Percentiles rank a stretch among this genome's conserved stretches.
Conservation (phyloP, 2,888 invertebrate species). For the Lochmaea crataegi region DNA sequence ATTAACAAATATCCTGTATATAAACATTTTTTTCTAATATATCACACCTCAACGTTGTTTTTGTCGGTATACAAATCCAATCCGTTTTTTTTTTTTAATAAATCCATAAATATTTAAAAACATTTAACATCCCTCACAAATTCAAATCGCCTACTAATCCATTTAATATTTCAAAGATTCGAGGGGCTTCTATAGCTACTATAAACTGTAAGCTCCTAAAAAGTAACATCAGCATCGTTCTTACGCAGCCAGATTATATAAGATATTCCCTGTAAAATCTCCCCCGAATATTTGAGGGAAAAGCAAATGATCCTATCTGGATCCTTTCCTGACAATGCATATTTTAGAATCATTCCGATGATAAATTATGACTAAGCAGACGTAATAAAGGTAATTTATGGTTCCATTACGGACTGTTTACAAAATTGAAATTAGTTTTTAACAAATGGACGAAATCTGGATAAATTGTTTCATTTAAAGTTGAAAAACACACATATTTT, state of each 20-base stretch:
- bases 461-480: background rate
- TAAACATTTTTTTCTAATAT: too few relatives aligned
- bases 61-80: background rate
- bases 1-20: background rate
- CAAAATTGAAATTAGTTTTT: conserved; percentile 12
- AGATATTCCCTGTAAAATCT: conserved; percentile 28
- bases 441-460: background rate
- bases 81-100: background rate
- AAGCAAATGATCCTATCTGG: conserved; percentile 27
- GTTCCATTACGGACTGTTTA: conserved; percentile 26
- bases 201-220: conserved; percentile 5
- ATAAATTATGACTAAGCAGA: conserved; percentile 30
- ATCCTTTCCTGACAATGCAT: conserved; percentile 36
- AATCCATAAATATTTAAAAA: background rate
- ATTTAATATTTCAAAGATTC: conserved; percentile 7
- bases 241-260: conserved; percentile 25
- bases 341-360: conserved; percentile 33
- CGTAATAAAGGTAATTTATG: conserved; percentile 31
- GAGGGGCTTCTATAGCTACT: background rate
- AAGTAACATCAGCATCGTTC: conserved; percentile 11
- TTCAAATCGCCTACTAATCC: background rate
- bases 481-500: too few relatives aligned
- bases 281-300: conserved; percentile 29
- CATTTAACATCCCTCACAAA: background rate
- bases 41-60: too few relatives aligned